Evolutionary conservation across 2,113 vertebrate species (phyloP), one percentile per base, ranked within the genome.

Genomic region (Thunnus maccoyii): DNA sequence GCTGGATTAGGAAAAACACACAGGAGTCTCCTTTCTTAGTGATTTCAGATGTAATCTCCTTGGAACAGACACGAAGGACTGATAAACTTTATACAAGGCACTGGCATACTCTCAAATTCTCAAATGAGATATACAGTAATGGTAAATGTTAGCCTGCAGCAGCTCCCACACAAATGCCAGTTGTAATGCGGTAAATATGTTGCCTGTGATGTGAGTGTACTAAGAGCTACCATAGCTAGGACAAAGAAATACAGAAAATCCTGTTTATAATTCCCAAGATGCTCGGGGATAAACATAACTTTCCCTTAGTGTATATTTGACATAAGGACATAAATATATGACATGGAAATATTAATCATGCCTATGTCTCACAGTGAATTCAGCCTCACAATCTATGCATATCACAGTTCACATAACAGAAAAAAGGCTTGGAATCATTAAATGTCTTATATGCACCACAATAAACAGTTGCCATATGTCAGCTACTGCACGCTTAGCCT

Each of bases 271-370:
- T 60, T 60, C 10, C 52, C 30, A 20, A 52, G 48, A 47, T 8
- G 30, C 18, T 51, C 27, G 64, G 14, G 67, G 70, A 72, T 76
- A 84, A 67, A 78, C 27, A 14, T 62, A 88, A 75, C 57, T 87
- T 86, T 80, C 71, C 81, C 86, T 72, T 51, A 52, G 7, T 32
- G 46, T 50, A 70, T 66, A n/a, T 60, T 66, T 82, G 58, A 68
- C 27, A 30, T 62, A 3, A 22, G n/a, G 44, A 36, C 14, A 57
- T 14, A 47, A 22, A 58, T 68, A 72, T 16, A 11, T 56, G 7
- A 56, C 58, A 76, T 54, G 20, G 25, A 65, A 14, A 47, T 51
- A 60, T 74, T 30, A 54, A 27, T 44, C 8, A 61, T 68, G 20
- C 51, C 5, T 78, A 16, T 52, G 72, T 25, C 1, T 65, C 20